Evolutionary conservation across 2,113 vertebrate genomes (phyloP).

Genomic region (Clinocottus analis): DNA sequence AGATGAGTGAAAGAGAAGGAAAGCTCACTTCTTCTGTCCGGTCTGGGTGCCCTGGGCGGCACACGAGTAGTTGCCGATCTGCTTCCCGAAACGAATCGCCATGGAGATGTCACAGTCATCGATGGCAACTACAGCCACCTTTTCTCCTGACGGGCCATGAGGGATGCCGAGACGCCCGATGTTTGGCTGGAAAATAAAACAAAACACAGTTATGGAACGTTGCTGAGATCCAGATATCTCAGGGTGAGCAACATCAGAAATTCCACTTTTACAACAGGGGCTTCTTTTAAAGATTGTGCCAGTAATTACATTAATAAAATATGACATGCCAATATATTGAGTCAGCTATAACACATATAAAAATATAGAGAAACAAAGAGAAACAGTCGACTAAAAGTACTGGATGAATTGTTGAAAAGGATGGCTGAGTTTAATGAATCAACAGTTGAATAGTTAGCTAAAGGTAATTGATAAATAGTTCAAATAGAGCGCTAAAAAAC

Average conservation of each 20-base stretch:
- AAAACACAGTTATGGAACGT: neutral
- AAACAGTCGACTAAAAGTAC: too few relatives aligned
- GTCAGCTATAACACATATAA: constrained; percentile 1
- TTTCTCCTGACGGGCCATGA: constrained; percentile 94
- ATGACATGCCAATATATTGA: neutral
- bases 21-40: constrained; percentile 95
- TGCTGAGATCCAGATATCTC: neutral
- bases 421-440: too few relatives aligned
- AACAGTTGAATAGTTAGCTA: too few relatives aligned
- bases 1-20: neutral
- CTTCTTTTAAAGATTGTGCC: neutral
- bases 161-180: constrained; percentile 92
- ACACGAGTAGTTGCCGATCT: constrained; percentile 94
- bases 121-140: constrained; percentile 94
- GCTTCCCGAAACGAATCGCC: constrained; percentile 90
- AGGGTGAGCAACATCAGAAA: neutral
- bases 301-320: neutral
- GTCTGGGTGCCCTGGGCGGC: constrained; percentile 96
- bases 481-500: too few relatives aligned
- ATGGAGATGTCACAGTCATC: constrained; percentile 95
- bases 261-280: neutral
- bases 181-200: constrained; percentile 86
- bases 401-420: too few relatives aligned
- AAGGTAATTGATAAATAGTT: too few relatives aligned
- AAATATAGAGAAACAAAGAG: too few relatives aligned